These are phyloP conservation scores for Cyanistes caeruleus DNA, from an alignment of 2,113 vertebrate genomes.

Conservation along the genomic window DNA sequence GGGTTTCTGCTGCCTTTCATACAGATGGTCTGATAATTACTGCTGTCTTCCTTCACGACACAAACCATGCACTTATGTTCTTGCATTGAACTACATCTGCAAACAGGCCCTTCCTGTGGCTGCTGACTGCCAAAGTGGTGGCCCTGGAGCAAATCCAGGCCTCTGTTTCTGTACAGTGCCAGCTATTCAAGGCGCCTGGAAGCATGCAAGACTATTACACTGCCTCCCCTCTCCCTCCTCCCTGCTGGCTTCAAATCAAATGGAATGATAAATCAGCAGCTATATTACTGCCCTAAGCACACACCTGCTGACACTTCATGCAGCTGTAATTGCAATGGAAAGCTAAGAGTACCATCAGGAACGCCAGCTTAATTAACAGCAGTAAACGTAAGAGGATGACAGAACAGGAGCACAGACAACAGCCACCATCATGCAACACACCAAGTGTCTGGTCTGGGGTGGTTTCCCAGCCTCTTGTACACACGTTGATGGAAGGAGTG, in stretches of 20 bases:
- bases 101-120: neutral
- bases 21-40: neutral
- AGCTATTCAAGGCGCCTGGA: neutral
- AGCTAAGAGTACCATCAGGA: neutral
- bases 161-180: neutral
- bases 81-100: neutral
- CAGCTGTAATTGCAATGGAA: conserved; percentile 18
- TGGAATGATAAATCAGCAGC: conserved; percentile 7
- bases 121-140: neutral
- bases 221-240: neutral
- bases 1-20: neutral
- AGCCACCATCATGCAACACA: neutral
- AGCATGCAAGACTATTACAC: neutral
- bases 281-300: neutral
- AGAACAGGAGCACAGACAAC: neutral
- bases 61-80: neutral
- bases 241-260: conserved; percentile 15
- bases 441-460: neutral
- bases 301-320: conserved; percentile 49
- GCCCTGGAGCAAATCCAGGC: neutral
- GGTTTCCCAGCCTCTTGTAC: neutral
- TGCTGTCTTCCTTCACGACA: neutral
- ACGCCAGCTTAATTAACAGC: conserved; percentile 48
- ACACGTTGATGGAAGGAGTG: neutral
- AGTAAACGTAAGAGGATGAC: conserved; percentile 17